Percentiles rank a stretch among this genome's conserved stretches.
phyloP scores from a whole-genome alignment of 1,140 invertebrate species.

The Adelges cooleyi region DNA sequence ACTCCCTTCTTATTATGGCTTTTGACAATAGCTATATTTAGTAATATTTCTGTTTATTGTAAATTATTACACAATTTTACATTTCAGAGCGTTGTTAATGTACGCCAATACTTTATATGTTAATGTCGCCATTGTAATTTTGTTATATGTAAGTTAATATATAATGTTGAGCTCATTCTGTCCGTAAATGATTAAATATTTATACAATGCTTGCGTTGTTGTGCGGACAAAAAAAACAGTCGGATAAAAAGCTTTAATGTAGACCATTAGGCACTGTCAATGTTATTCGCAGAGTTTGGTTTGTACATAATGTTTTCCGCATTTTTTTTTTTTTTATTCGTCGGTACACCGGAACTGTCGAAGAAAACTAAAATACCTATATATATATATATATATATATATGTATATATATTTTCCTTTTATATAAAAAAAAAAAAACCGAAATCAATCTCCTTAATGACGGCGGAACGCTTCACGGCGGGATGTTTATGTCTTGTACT shows the following conservation, averaged over 20 bases:
- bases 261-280: slow-evolving; percentile 19
- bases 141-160: no score
- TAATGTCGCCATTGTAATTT: no score
- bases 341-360: not conserved
- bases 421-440: no score
- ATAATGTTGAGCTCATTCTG: no score
- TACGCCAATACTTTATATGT: no score
- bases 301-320: slow-evolving; percentile 1
- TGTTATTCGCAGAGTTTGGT: slow-evolving; percentile 11
- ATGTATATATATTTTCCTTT: not conserved
- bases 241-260: not conserved
- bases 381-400: not conserved
- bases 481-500: not conserved
- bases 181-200: no score
- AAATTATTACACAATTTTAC: no score
- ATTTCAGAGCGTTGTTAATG: no score
- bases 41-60: no score
- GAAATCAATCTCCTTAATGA: slow-evolving; percentile 27
- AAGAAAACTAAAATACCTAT: not conserved
- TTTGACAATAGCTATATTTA: no score
- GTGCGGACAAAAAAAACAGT: not conserved
- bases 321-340: not conserved
- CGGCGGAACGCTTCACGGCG: not conserved
- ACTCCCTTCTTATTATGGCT: no score
- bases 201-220: no score